Evolutionary conservation across 2,113 vertebrate species (phyloP), one percentile per base, ranked within the genome.

Genomic region (Carassius gibelio): DNA sequence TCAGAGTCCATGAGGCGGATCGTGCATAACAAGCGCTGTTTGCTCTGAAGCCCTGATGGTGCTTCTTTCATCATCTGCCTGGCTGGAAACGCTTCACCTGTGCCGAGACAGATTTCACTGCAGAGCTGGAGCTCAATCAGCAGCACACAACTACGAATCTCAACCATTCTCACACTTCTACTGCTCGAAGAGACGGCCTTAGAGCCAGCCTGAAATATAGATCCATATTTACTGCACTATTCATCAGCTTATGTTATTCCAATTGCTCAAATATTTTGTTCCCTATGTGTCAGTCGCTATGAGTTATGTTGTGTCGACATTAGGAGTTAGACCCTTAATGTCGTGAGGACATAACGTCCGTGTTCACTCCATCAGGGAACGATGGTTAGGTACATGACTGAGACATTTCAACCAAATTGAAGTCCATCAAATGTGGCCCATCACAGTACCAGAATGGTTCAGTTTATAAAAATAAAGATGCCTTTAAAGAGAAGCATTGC

Each of bases 31-130:
- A 10, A 57, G 75, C 7, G 5, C 72, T 48, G 72, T 75, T 75
- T 75, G 72, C 74, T 77, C 75, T 78, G 75, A 78, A 57, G 75
- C 17, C 26, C 75, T 78, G 75, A 77, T 30, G 75, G 14, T 3
- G 4, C 26, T 57, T 23, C 50, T 59, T 77, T 78, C 71, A 75
- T 78, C 75, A 78, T 59, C 52, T 34, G 72, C 72, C 72, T 45
- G 5, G 42, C 38, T 26, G 48, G 74, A 75, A 75, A 75, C 23
- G 1, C 23, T 57, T 78, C 52, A 78, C 74, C 45, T 75, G 74
- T 26, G 7, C 26, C 5, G 30, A 59, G 10, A 75, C 42, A 48
- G 19, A 48, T 48, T 74, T 74, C 71, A 74, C 71, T 74, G 42
- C 71, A 74, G 71, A 74, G 71, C 36, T 42, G 36, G 36, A 48